A percentile compares a stretch with the other conserved stretches of the same genome.
Conservation (phyloP, 2,888 invertebrate genomes). For the Dusona sp. region DNA sequence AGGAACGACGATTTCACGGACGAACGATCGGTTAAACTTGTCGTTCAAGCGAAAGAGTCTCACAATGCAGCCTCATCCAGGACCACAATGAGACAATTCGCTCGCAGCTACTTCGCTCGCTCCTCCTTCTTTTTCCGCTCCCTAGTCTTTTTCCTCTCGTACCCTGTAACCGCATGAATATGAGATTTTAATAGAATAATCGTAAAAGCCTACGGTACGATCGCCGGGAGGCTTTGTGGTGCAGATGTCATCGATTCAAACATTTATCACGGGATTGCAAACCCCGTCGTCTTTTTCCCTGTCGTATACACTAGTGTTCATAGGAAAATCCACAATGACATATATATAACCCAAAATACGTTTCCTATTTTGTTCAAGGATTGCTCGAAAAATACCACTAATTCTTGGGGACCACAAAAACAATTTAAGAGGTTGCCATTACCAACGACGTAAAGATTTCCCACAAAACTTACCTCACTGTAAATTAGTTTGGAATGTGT, state of each 20-base stretch:
- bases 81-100: constrained; percentile 54
- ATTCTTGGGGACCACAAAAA: neutral
- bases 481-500: neutral
- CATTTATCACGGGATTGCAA: constrained; percentile 56
- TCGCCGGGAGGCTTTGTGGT: constrained; percentile 40
- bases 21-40: constrained; percentile 44
- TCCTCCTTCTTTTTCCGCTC: constrained; percentile 10
- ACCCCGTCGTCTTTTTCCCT: constrained; percentile 2
- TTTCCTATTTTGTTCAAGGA: neutral
- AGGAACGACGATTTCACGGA: constrained; percentile 48
- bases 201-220: constrained; percentile 16
- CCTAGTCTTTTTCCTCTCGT: neutral
- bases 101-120: constrained; percentile 5
- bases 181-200: constrained; percentile 61
- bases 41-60: constrained; percentile 36
- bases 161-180: constrained; percentile 48
- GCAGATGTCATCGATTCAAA: constrained; percentile 62
- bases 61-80: constrained; percentile 43
- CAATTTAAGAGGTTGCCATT: neutral
- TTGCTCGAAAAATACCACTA: neutral
- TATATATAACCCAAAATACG: neutral
- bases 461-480: neutral
- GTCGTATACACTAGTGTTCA: neutral
- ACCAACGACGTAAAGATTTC: neutral
- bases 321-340: neutral